Conservation (phyloP, 2,888 invertebrate species). For the Yponomeuta sedellus region DNA sequence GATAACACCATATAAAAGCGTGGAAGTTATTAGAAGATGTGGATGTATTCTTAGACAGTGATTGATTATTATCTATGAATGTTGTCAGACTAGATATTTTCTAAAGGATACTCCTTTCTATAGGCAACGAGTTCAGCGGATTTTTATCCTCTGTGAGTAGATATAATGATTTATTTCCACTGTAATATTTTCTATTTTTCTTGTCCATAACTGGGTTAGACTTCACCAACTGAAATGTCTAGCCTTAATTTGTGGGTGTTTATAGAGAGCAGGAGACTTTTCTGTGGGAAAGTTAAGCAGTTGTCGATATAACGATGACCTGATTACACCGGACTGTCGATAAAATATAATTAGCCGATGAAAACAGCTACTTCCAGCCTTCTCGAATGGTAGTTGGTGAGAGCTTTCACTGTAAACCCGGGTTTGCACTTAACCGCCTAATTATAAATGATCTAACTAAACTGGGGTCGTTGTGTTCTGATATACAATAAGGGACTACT, state of each 20-base stretch:
- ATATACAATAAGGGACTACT: too few relatives aligned
- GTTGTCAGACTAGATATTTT: too few relatives aligned
- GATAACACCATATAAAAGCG: too few relatives aligned
- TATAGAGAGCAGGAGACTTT: background rate
- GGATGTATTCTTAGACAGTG: too few relatives aligned
- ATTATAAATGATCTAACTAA: background rate
- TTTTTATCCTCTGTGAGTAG: too few relatives aligned
- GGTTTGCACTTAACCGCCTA: too few relatives aligned
- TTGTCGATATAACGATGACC: background rate
- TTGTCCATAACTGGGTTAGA: background rate
- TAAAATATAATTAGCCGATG: background rate
- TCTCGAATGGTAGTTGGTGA: background rate
- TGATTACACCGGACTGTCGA: background rate
- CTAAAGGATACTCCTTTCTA: too few relatives aligned
- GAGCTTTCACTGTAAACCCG: background rate
- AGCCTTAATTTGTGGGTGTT: too few relatives aligned
- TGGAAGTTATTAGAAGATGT: too few relatives aligned
- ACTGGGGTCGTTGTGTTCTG: background rate
- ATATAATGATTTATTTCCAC: background rate
- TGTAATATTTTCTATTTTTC: background rate
- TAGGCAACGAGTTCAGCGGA: too few relatives aligned
- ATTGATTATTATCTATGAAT: too few relatives aligned
- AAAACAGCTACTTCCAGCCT: background rate
- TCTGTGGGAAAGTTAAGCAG: background rate
- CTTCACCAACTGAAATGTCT: background rate